These are phyloP conservation scores for Perodicticus potto DNA, from an alignment of 2,797 vertebrate genomes.

Conservation along the genomic window DNA sequence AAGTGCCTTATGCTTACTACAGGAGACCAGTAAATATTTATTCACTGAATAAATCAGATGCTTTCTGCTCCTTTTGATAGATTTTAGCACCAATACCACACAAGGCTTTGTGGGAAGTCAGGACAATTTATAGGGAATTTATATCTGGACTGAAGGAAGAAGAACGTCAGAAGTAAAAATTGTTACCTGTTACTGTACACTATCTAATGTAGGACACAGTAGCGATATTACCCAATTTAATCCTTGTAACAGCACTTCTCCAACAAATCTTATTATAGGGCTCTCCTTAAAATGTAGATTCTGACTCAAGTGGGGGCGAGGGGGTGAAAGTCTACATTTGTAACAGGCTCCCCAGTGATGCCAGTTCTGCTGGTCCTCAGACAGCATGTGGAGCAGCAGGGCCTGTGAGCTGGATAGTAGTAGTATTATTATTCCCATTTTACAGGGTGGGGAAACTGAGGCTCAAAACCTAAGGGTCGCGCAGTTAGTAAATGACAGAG, in stretches of 20 bases:
- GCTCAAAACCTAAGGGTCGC: not conserved
- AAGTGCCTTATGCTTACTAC: not conserved
- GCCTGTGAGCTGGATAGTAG: not conserved
- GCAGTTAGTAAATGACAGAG: not conserved
- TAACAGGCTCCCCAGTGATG: not conserved
- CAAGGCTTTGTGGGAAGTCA: not conserved
- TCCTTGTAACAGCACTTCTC: not conserved
- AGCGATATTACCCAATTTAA: not conserved
- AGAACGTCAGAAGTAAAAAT: not conserved
- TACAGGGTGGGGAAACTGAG: not conserved
- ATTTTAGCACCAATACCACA: not conserved
- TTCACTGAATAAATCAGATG: not conserved
- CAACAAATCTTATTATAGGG: not conserved
- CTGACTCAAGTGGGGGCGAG: not conserved
- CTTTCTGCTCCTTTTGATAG: not conserved
- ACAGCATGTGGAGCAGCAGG: no score
- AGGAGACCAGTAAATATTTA: not conserved
- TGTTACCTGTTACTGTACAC: not conserved
- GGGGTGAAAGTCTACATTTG: not conserved
- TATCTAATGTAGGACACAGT: not conserved
- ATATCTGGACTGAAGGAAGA: not conserved
- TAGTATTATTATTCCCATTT: not conserved
- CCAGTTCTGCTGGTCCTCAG: rapidly evolving
- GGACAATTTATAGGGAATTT: not conserved
- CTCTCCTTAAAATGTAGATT: not conserved